Evolutionary conservation across 2,113 vertebrate species (phyloP).

Genomic region (Ondatra zibethicus): DNA sequence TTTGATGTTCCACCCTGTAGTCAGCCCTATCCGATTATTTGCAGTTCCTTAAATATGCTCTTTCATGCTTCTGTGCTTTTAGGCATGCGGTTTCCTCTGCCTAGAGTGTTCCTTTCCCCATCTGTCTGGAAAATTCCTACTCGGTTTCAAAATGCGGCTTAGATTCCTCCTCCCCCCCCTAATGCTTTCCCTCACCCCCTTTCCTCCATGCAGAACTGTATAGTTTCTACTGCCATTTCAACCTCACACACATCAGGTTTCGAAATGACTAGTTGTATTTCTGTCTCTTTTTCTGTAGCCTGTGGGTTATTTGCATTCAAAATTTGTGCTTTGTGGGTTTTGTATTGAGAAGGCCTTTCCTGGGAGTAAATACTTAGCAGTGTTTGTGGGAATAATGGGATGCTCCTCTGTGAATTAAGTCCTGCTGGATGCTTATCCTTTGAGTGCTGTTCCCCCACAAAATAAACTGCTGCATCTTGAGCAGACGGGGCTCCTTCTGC

Average conservation of each 20-base stretch:
- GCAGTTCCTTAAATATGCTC: constrained; percentile 61
- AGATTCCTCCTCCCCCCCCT: not conserved
- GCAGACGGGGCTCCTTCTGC: not conserved
- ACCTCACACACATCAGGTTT: not conserved
- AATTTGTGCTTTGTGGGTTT: constrained; percentile 22
- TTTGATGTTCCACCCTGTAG: not conserved
- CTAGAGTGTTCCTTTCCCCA: constrained; percentile 21
- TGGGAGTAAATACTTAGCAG: not conserved
- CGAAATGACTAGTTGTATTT: constrained; percentile 14
- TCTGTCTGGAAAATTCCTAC: constrained; percentile 70
- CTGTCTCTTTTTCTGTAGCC: constrained; percentile 43
- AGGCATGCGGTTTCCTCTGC: constrained; percentile 38
- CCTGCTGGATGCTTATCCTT: not conserved
- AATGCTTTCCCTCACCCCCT: not conserved
- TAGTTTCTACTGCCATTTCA: not conserved
- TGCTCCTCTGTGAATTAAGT: not conserved
- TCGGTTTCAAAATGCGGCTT: constrained; percentile 26
- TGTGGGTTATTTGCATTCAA: constrained; percentile 2
- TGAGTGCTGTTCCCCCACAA: not conserved
- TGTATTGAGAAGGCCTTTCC: not conserved
- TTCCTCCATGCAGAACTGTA: not conserved
- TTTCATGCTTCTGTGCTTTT: constrained; percentile 64
- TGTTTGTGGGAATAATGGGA: not conserved
- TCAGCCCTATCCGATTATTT: constrained; percentile 28
- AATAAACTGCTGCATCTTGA: not conserved